phyloP scores from a whole-genome alignment of 2,888 invertebrate species.

The Troides oblongomaculatus region DNA sequence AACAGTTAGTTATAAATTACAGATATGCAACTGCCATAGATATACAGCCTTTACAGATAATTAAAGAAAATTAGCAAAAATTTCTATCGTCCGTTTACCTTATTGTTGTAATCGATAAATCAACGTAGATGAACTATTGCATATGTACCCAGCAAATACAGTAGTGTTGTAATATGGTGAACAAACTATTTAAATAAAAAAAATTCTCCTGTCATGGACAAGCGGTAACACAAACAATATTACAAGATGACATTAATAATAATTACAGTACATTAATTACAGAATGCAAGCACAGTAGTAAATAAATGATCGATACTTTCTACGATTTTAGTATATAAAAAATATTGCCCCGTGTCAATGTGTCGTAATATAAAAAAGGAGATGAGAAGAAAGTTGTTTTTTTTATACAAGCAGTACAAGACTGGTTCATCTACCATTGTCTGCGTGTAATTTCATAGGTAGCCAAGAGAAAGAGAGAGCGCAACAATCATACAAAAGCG shows the following conservation, averaged over 20 bases:
- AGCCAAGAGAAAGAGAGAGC: slow-evolving; percentile 15
- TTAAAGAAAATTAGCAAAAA: background rate
- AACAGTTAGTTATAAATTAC: too few relatives aligned
- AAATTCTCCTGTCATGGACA: slow-evolving; percentile 19
- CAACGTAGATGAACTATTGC: slow-evolving; percentile 17
- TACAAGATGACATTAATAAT: background rate
- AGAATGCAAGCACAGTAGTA: background rate
- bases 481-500: slow-evolving; percentile 40
- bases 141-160: slow-evolving; percentile 5
- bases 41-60: too few relatives aligned
- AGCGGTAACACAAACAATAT: slow-evolving; percentile 8
- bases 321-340: background rate
- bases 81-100: background rate
- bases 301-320: background rate
- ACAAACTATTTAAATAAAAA: slow-evolving; percentile 6
- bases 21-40: too few relatives aligned
- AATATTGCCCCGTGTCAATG: background rate
- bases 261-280: background rate
- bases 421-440: slow-evolving; percentile 7
- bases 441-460: slow-evolving; percentile 9
- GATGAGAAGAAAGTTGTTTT: background rate
- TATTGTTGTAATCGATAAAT: slow-evolving; percentile 10
- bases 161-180: slow-evolving; percentile 17
- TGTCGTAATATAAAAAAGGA: background rate
- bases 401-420: background rate